phyloP scores from a whole-genome alignment of 2,113 vertebrate species.

The human (Homo sapiens) region GRCh38 chr7:154708001-154708500 shows the following conservation, averaged over 20 bases:
- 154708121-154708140: background rate
- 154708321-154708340: no score
- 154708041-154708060: background rate
- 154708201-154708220: no score
- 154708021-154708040: background rate
- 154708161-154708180: background rate
- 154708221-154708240: background rate
- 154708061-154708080: no score
- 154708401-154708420: no score
- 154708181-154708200: accelerated
- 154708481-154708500: background rate
- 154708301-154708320: background rate
- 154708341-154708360: background rate
- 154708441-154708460: background rate
- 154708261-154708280: accelerated
- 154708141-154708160: background rate
- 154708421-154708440: background rate
- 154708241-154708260: accelerated
- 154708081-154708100: accelerated
- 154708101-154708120: background rate
- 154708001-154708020: accelerated
- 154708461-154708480: background rate
- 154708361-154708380: background rate
- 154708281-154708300: background rate
- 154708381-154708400: accelerated